Evolutionary conservation across 2,797 vertebrate species (phyloP).

Genomic region (Myotis planiceps): DNA sequence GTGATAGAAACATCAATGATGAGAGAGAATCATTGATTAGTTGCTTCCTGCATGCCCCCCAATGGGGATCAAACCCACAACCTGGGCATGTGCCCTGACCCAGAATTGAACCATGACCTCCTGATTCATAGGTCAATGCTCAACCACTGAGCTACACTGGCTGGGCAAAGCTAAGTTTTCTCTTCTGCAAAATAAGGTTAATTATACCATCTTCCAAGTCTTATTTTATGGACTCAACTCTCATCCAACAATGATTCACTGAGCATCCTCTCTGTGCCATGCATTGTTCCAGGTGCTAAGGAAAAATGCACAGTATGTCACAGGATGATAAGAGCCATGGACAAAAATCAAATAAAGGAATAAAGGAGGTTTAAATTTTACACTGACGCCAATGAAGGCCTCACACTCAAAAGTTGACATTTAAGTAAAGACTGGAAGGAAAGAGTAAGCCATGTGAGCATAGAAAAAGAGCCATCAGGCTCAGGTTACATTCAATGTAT

Average conservation of each 20-base stretch:
- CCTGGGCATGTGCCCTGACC: too few relatives aligned
- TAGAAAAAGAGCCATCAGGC: not conserved
- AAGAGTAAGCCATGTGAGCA: not conserved
- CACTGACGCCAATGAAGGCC: not conserved
- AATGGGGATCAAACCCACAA: too few relatives aligned
- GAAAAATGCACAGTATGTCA: not conserved
- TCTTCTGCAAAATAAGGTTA: not conserved
- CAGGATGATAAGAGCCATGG: not conserved
- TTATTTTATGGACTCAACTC: not conserved
- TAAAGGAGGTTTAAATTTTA: not conserved
- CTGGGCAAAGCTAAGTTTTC: not conserved
- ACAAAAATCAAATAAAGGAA: not conserved
- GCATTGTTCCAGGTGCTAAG: not conserved
- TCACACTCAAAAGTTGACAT: not conserved
- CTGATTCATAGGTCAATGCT: too few relatives aligned
- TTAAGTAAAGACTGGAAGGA: not conserved
- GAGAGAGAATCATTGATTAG: too few relatives aligned
- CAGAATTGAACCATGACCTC: too few relatives aligned
- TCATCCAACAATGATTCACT: not conserved
- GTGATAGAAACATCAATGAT: too few relatives aligned
- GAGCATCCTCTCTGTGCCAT: not conserved
- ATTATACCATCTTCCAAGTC: not conserved
- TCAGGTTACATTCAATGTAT: not conserved
- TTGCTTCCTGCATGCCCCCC: too few relatives aligned
- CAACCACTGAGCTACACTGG: too few relatives aligned